Percentiles rank a stretch among this genome's conserved stretches.
Evolutionary conservation across 1,140 invertebrate genomes (phyloP).

Genomic region (Panagrolaimus sp.): DNA sequence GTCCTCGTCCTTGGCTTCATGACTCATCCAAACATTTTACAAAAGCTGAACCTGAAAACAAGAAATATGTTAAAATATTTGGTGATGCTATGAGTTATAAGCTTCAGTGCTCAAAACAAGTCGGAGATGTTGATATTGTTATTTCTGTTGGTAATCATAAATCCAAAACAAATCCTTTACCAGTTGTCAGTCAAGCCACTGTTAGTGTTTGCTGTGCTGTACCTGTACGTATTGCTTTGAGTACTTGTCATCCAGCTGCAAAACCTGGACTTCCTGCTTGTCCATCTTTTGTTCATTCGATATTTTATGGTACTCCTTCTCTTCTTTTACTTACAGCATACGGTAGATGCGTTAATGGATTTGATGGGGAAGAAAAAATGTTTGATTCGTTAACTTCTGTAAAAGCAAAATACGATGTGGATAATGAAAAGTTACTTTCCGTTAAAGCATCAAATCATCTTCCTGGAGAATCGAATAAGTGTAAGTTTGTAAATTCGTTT

Average conservation of each 20-base stretch:
- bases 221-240: constrained; percentile 27
- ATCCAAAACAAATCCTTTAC: constrained; percentile 35
- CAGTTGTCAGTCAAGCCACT: constrained; percentile 16
- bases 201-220: constrained; percentile 32
- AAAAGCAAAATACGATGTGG: constrained; percentile 15
- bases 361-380: constrained; percentile 22
- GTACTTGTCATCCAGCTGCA: not conserved
- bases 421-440: constrained; percentile 22
- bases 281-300: constrained; percentile 26
- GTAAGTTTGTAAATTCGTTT: too few relatives aligned
- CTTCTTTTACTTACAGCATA: constrained; percentile 25
- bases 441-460: too few relatives aligned
- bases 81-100: constrained; percentile 5
- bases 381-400: constrained; percentile 32
- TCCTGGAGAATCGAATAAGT: too few relatives aligned
- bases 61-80: constrained; percentile 6
- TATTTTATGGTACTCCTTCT: constrained; percentile 24
- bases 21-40: constrained; percentile 61
- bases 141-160: constrained; percentile 35
- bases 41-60: constrained; percentile 19
- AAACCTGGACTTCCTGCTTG: constrained; percentile 18
- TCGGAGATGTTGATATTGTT: constrained; percentile 7
- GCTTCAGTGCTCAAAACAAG: not conserved
- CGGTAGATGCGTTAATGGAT: constrained; percentile 24
- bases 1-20: constrained; percentile 67